A percentile compares a stretch with the other conserved stretches of the same genome.
These are phyloP conservation scores for Apogon hyalosoma DNA, from an alignment of 2,797 vertebrate genomes.

Conservation along the genomic window DNA sequence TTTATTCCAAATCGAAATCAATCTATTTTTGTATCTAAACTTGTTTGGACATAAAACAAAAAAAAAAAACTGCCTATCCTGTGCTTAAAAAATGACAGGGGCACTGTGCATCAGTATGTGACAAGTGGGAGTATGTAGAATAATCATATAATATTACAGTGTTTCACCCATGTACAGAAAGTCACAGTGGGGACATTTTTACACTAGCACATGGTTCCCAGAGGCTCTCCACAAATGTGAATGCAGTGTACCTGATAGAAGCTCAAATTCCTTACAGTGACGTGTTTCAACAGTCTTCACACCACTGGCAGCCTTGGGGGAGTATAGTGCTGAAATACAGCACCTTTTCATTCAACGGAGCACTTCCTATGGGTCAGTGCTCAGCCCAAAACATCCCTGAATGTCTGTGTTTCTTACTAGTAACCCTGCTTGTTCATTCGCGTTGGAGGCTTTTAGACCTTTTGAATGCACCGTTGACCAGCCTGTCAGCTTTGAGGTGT, in stretches of 20 bases:
- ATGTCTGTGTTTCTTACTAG: background rate
- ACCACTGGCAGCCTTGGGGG: constrained; percentile 61
- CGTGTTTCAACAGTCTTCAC: constrained; percentile 72
- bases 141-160: background rate
- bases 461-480: constrained; percentile 14
- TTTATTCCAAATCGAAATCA: too few relatives aligned
- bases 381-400: constrained; percentile 23
- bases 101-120: too few relatives aligned
- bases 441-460: constrained; percentile 19
- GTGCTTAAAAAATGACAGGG: too few relatives aligned
- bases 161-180: constrained; percentile 2
- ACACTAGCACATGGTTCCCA: constrained; percentile 7
- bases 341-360: constrained; percentile 58
- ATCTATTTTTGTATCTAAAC: too few relatives aligned
- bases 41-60: too few relatives aligned
- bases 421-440: background rate
- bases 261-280: constrained; percentile 77
- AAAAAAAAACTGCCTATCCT: too few relatives aligned
- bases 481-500: constrained; percentile 3
- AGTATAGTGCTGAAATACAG: constrained; percentile 60
- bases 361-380: constrained; percentile 33
- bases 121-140: background rate
- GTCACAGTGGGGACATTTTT: background rate
- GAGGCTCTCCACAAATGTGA: constrained; percentile 34
- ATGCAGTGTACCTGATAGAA: constrained; percentile 19